Percentiles rank a stretch among this genome's conserved stretches.
phyloP scores from a whole-genome alignment of 2,888 invertebrate genomes.

The Leptura quadrifasciata region DNA sequence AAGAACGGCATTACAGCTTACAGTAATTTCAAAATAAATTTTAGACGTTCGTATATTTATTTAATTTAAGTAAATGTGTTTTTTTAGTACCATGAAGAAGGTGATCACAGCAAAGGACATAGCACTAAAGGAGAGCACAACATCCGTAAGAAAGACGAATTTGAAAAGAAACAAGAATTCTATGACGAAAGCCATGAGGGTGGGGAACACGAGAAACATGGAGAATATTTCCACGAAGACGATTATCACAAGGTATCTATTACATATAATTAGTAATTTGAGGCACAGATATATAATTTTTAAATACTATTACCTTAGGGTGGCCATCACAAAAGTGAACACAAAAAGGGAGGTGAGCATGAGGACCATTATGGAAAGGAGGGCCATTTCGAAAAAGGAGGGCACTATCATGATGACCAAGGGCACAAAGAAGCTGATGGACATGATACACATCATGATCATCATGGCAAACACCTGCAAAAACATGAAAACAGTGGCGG shows the following conservation, averaged over 20 bases:
- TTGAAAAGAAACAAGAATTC: slow-evolving; percentile 85
- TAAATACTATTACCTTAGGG: slow-evolving; percentile 72
- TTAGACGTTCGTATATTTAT: background rate
- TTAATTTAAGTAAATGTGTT: slow-evolving; percentile 15
- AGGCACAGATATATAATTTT: background rate
- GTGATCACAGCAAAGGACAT: slow-evolving; percentile 84
- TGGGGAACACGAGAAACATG: slow-evolving; percentile 80
- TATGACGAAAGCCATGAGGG: slow-evolving; percentile 85
- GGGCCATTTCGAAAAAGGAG: slow-evolving; percentile 76
- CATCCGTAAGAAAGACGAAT: slow-evolving; percentile 85
- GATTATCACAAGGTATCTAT: slow-evolving; percentile 72
- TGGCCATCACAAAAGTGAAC: slow-evolving; percentile 77
- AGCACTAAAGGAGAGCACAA: slow-evolving; percentile 85
- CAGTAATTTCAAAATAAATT: background rate
- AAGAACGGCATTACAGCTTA: background rate
- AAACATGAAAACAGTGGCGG: slow-evolving; percentile 77
- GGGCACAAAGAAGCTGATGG: slow-evolving; percentile 73
- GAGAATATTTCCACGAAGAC: slow-evolving; percentile 77
- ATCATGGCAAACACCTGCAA: slow-evolving; percentile 73
- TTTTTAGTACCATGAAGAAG: slow-evolving; percentile 72
- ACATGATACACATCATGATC: slow-evolving; percentile 76
- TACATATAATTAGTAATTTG: background rate
- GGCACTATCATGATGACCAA: slow-evolving; percentile 75
- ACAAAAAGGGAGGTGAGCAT: slow-evolving; percentile 75
- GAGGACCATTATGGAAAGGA: slow-evolving; percentile 78